Evolutionary conservation across 2,113 vertebrate genomes (phyloP).

Genomic region (Zingel zingel): DNA sequence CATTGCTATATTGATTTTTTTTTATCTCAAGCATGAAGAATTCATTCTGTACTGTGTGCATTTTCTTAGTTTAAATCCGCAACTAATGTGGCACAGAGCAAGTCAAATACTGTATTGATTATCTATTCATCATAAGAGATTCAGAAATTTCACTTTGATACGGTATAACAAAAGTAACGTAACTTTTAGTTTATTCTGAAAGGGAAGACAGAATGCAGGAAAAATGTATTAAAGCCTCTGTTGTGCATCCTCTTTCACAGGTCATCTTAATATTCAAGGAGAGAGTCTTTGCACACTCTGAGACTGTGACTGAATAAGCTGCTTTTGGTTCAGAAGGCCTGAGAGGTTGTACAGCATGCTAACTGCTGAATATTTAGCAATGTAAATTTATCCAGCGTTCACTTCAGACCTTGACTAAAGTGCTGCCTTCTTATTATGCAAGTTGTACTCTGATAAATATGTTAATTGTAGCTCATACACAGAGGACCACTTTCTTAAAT

Average conservation of each 20-base stretch:
- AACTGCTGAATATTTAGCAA: conserved; percentile 44
- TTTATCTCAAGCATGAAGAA: conserved; percentile 12
- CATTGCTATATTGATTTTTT: conserved; percentile 29
- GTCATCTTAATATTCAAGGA: conserved; percentile 69
- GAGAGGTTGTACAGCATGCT: conserved; percentile 40
- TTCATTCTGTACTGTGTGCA: conserved; percentile 2
- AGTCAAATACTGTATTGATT: neutral
- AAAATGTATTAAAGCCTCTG: conserved; percentile 40
- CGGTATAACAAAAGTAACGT: conserved; percentile 28
- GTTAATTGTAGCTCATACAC: conserved; percentile 21
- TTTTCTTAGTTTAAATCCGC: neutral
- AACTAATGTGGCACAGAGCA: neutral
- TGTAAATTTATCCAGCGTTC: conserved; percentile 43
- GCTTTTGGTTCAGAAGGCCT: conserved; percentile 41
- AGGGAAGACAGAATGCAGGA: conserved; percentile 9
- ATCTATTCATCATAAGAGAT: conserved; percentile 3
- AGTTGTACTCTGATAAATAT: conserved; percentile 36
- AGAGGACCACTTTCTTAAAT: neutral
- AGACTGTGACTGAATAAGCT: conserved; percentile 57
- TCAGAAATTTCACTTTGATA: neutral
- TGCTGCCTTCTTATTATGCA: conserved; percentile 21
- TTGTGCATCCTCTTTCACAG: conserved; percentile 49
- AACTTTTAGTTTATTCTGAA: conserved; percentile 18
- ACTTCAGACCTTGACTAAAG: conserved; percentile 53
- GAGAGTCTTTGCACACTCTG: conserved; percentile 31